These are phyloP conservation scores for Trachymyrmex septentrionalis DNA, from an alignment of 1,140 invertebrate species.

Conservation along the genomic window DNA sequence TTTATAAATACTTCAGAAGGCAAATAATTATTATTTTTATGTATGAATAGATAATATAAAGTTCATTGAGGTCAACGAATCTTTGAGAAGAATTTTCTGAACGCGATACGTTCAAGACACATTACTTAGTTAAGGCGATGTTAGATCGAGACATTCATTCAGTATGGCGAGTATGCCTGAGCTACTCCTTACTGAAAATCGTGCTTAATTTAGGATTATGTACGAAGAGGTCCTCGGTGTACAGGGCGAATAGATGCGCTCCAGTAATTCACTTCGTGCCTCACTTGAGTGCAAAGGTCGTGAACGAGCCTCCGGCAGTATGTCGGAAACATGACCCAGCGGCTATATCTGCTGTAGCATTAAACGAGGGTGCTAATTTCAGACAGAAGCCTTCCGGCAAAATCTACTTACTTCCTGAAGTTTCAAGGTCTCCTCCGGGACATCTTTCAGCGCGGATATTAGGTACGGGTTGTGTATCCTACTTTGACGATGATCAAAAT, in stretches of 20 bases:
- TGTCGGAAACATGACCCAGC: neutral
- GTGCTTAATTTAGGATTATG: slow-evolving; percentile 52
- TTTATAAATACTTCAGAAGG: neutral
- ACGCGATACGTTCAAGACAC: neutral
- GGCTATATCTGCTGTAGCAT: slow-evolving; percentile 45
- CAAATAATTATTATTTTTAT: neutral
- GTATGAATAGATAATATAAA: neutral
- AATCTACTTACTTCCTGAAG: slow-evolving; percentile 35
- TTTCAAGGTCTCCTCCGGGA: slow-evolving; percentile 66
- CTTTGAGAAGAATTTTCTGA: neutral
- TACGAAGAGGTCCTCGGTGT: slow-evolving; percentile 6
- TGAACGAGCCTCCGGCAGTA: slow-evolving; percentile 21
- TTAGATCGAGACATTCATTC: slow-evolving; percentile 28
- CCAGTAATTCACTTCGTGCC: neutral
- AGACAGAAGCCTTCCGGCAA: slow-evolving; percentile 26
- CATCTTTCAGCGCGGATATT: slow-evolving; percentile 10
- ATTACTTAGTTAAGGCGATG: neutral
- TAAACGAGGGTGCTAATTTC: slow-evolving; percentile 68
- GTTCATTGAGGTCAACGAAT: neutral
- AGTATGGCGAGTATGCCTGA: neutral
- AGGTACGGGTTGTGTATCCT: neutral
- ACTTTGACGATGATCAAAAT: neutral
- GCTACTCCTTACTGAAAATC: slow-evolving; percentile 33
- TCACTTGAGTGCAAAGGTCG: slow-evolving; percentile 40
- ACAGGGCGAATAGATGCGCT: slow-evolving; percentile 45